These are phyloP conservation scores for Pomacea canaliculata DNA, from an alignment of 2,888 invertebrate species.

Conservation along the genomic window DNA sequence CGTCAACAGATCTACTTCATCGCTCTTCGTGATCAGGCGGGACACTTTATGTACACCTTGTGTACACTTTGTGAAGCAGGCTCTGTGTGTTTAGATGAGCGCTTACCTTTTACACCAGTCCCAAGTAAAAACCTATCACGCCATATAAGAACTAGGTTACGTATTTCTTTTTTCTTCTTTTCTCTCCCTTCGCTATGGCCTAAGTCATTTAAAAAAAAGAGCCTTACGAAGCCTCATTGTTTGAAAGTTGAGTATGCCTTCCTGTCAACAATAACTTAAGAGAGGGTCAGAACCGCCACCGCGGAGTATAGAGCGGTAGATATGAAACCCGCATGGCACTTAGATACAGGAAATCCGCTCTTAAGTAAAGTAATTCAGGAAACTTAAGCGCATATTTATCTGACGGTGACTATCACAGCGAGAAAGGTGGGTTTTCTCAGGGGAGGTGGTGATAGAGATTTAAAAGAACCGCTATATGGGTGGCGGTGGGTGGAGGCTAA, in stretches of 20 bases:
- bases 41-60: too few relatives aligned
- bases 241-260: background rate
- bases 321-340: constrained; percentile 4
- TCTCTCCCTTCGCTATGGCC: too few relatives aligned
- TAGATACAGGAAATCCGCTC: constrained; percentile 21
- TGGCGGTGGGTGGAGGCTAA: background rate
- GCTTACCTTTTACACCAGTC: too few relatives aligned
- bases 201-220: too few relatives aligned
- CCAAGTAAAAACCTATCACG: too few relatives aligned
- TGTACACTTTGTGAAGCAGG: too few relatives aligned
- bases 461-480: background rate
- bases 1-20: too few relatives aligned
- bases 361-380: constrained; percentile 13
- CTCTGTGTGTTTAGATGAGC: too few relatives aligned
- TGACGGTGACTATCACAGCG: background rate
- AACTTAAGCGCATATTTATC: constrained; percentile 26
- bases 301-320: background rate
- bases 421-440: background rate
- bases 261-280: background rate
- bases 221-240: background rate
- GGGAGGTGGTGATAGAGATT: background rate
- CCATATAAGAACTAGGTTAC: too few relatives aligned
- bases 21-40: too few relatives aligned
- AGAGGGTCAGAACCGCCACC: background rate
- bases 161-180: too few relatives aligned